Base-by-base conservation (phyloP, 2,888 invertebrate species). In the Limnephilus marmoratus region DNA sequence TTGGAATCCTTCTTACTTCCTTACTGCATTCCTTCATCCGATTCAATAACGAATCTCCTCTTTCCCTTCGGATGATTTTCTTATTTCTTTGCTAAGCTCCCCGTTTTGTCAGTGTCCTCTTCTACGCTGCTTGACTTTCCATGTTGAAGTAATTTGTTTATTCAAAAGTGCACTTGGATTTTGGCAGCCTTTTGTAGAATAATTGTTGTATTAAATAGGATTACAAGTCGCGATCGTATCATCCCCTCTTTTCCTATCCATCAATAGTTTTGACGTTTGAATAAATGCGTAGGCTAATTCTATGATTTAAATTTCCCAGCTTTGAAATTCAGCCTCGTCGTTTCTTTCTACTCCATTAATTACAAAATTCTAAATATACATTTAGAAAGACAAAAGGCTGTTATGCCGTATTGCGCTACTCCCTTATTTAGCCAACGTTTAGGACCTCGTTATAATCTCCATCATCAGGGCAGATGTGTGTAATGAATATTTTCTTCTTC, bases 11-110 rank as follows among this genome's bases (percentile, higher is more conserved):
- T 80, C n/a, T 12, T 80, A 80, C 80, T 31, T 37, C 12, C 80
- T 80, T n/a, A 80, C 80, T 89, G 80, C 88, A 86, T 45, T 89
- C 68, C 88, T 89, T 88, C 68, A 31, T 53, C 88, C 68, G 68
- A 68, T 88, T 89, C 80, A 89, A 80, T 89, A 80, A 89, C 88
- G 31, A 89, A 89, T 89, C 41, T 89, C 37, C n/a, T 68, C 68
- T 24, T 68, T 68, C n/a, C 24, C 9, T 68, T 68, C 37, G 88
- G 24, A n/a, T 80, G 88, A 89, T 89, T 89, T 86, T 53, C 53
- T 24, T 87, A 68, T 68, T 68, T 24, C 68, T 34, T 53, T 53
- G 3, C 80, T 89, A 89, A 80, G 80, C 80, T 89, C 34, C 81
- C 37, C 88, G 88, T 41, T 34, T 81, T 81, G 80, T n/a, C 88